Evolutionary conservation across 2,888 invertebrate genomes (phyloP).

Genomic region (Pseudococcus viburni): DNA sequence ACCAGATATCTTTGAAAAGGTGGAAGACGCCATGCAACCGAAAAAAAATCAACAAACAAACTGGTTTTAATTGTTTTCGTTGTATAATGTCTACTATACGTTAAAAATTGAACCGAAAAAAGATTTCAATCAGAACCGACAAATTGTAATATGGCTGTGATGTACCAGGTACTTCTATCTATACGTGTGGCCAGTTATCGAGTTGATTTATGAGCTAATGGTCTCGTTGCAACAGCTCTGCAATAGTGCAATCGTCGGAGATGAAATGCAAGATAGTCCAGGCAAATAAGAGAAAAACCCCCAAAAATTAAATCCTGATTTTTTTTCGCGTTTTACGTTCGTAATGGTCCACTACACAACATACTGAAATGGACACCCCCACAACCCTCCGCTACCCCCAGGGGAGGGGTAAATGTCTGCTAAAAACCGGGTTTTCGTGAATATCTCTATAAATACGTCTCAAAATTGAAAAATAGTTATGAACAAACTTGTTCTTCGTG

Average conservation of each 20-base stretch:
- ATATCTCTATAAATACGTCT: too few species aligned
- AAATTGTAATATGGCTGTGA: not conserved
- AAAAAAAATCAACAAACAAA: not conserved
- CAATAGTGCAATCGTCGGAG: not conserved
- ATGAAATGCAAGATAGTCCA: not conserved
- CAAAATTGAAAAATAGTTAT: too few species aligned
- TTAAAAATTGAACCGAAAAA: constrained; percentile 10
- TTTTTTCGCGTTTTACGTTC: too few species aligned
- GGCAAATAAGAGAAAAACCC: too few species aligned
- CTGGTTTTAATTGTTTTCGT: constrained; percentile 11
- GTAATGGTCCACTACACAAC: too few species aligned
- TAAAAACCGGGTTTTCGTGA: too few species aligned
- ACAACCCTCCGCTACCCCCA: too few species aligned
- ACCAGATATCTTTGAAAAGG: constrained; percentile 5
- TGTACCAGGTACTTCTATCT: not conserved
- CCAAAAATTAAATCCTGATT: too few species aligned
- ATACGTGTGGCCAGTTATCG: constrained; percentile 19
- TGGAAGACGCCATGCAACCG: not conserved
- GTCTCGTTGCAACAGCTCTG: not conserved
- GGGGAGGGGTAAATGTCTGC: too few species aligned
- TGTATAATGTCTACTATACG: not conserved
- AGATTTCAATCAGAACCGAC: constrained; percentile 43
- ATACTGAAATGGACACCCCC: too few species aligned
- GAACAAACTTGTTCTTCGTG: too few species aligned
- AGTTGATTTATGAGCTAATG: not conserved